A percentile compares a stretch with the other conserved stretches of the same genome.
Evolutionary conservation across 1,140 invertebrate species (phyloP).

Genomic region (honey bee (Apis mellifera)): DNA sequence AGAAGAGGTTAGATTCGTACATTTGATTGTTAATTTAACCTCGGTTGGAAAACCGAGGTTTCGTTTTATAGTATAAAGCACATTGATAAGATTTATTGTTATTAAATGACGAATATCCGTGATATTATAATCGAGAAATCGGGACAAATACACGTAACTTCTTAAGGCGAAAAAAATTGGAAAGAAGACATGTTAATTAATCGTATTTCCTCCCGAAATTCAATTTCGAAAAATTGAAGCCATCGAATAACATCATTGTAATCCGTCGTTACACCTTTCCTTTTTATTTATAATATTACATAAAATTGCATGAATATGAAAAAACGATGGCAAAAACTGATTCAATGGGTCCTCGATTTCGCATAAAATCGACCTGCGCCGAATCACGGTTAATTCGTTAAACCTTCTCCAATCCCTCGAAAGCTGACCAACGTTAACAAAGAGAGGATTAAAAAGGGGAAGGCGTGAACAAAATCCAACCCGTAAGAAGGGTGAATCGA

Average conservation of each 20-base stretch:
- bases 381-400: conserved; percentile 6
- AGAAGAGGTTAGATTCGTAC: too few species aligned
- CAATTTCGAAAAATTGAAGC: conserved; percentile 32
- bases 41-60: too few species aligned
- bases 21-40: too few species aligned
- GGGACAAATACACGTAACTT: too few species aligned
- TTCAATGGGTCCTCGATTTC: conserved; percentile 25
- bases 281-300: background rate
- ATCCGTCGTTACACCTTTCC: background rate
- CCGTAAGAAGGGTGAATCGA: background rate
- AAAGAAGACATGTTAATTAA: background rate
- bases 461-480: background rate
- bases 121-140: too few species aligned
- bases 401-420: background rate
- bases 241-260: conserved; percentile 8
- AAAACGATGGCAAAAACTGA: background rate
- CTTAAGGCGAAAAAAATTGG: too few species aligned
- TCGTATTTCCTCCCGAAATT: background rate
- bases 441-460: too few species aligned
- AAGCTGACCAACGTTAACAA: too few species aligned
- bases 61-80: too few species aligned
- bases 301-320: too few species aligned
- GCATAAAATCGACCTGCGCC: background rate
- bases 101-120: too few species aligned
- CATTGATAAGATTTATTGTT: too few species aligned